A percentile compares a stretch with the other conserved stretches of the same genome.
phyloP scores from a whole-genome alignment of 2,888 invertebrate genomes.

The Limnephilus lunatus region DNA sequence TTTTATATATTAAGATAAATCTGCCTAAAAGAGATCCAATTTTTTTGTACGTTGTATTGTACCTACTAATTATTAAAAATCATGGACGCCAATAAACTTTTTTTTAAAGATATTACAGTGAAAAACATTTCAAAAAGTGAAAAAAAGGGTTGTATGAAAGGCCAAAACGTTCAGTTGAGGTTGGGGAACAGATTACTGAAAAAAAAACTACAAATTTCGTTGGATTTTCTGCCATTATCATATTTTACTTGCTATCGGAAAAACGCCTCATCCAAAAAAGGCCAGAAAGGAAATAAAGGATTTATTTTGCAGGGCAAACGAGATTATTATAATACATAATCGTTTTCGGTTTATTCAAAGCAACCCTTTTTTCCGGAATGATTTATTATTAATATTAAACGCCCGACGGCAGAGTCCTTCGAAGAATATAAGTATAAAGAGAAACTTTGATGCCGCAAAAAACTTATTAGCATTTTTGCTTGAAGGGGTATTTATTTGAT shows the following conservation, averaged over 20 bases:
- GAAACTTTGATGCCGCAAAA: neutral
- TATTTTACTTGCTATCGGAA: neutral
- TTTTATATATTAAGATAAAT: too few species aligned
- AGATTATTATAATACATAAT: neutral
- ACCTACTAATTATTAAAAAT: neutral
- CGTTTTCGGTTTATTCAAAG: conserved; percentile 2
- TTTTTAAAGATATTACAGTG: neutral
- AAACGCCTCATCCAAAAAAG: neutral
- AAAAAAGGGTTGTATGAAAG: neutral
- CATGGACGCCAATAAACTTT: neutral
- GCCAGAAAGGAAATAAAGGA: neutral
- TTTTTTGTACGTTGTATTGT: too few species aligned
- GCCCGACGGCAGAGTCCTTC: neutral
- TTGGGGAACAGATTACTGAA: neutral
- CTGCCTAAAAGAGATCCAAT: too few species aligned
- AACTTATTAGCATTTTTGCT: neutral
- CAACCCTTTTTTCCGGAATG: neutral
- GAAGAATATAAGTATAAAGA: neutral
- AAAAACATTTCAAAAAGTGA: neutral
- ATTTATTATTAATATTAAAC: neutral
- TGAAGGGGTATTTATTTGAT: neutral
- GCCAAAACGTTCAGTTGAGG: neutral
- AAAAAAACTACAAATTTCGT: neutral
- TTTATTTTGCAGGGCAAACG: neutral
- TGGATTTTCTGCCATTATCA: neutral